A percentile compares a stretch with the other conserved stretches of the same genome.
Conservation (phyloP, 2,113 vertebrate species). For the Dasyurus viverrinus region DNA sequence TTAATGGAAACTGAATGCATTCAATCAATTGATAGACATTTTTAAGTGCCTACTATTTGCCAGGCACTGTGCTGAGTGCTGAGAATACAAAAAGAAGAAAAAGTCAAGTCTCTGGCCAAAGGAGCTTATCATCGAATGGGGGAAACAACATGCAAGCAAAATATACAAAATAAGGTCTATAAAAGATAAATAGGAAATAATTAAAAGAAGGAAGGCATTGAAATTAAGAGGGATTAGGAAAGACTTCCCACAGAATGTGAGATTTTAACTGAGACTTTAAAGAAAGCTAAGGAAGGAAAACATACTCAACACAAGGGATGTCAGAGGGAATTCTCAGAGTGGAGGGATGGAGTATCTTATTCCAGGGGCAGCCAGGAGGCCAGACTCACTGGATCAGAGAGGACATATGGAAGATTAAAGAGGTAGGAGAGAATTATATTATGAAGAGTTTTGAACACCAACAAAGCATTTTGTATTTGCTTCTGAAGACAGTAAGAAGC, state of each 20-base stretch:
- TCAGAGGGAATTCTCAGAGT: neutral
- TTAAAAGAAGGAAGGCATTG: neutral
- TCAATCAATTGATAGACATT: neutral
- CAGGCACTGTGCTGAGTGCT: neutral
- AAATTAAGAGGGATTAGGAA: neutral
- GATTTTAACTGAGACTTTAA: neutral
- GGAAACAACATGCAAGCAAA: neutral
- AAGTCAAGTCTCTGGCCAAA: neutral
- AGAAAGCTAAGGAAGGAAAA: neutral
- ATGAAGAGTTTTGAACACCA: neutral
- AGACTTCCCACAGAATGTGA: neutral
- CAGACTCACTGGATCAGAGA: neutral
- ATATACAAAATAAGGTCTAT: neutral
- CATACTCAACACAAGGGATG: neutral
- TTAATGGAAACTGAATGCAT: neutral
- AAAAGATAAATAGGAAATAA: neutral
- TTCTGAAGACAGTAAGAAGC: neutral
- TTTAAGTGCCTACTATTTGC: neutral
- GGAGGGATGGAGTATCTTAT: neutral
- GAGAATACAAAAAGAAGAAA: neutral
- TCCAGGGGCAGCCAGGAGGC: neutral
- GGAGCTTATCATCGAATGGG: neutral
- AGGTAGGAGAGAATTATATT: neutral
- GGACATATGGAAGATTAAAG: neutral
- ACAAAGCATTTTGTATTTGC: neutral